These are phyloP conservation scores for Epizoanthus stellaris DNA, from an alignment of 92 coral and sea anemone genomes.

Conservation along the genomic window DNA sequence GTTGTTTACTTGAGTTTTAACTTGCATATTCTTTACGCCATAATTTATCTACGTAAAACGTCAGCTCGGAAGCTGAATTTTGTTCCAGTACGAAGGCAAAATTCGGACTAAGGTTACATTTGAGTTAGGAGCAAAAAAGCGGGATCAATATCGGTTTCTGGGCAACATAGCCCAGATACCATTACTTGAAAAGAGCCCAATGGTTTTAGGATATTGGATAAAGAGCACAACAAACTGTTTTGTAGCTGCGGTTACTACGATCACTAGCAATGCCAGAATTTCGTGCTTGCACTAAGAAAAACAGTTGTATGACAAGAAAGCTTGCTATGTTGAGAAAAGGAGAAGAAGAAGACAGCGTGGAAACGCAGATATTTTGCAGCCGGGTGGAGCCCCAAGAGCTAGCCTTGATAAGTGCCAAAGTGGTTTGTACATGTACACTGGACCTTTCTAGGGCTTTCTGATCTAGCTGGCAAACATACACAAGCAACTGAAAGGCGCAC, in stretches of 20 bases:
- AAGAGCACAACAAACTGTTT: background rate
- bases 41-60: background rate
- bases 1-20: constrained; percentile 8
- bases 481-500: too few species aligned
- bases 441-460: background rate
- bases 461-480: background rate
- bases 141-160: too few species aligned
- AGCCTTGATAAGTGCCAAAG: constrained; percentile 26
- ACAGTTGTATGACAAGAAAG: background rate
- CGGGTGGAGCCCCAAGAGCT: background rate
- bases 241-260: background rate
- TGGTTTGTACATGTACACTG: background rate
- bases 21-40: background rate
- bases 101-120: background rate
- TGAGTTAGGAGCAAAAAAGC: background rate
- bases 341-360: background rate
- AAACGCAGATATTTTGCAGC: constrained; percentile 20
- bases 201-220: background rate
- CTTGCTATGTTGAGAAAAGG: background rate
- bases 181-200: background rate
- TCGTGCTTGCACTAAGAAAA: constrained; percentile 10
- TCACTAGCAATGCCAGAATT: background rate
- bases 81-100: too few species aligned
- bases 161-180: too few species aligned
- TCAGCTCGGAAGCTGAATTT: background rate